A percentile compares a stretch with the other conserved stretches of the same genome.
Conservation (phyloP, 1,140 invertebrate genomes). For the Bactericera cockerelli region DNA sequence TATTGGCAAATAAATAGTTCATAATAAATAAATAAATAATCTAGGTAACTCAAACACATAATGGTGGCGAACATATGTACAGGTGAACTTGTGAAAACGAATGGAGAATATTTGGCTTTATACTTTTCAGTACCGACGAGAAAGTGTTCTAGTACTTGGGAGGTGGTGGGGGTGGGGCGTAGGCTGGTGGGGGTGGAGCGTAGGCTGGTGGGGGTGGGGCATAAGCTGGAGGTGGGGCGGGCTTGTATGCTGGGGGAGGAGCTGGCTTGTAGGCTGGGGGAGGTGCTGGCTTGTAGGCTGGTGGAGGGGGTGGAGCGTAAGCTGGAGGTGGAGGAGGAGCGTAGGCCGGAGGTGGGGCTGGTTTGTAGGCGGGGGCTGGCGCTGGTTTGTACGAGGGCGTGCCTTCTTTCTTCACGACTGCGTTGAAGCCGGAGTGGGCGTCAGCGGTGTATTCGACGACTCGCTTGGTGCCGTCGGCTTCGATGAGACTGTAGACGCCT, state of each 20-base stretch:
- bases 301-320: slow-evolving; percentile 3
- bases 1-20: not conserved
- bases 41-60: not conserved
- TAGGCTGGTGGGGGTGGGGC: slow-evolving; percentile 4
- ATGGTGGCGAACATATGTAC: not conserved
- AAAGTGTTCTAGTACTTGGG: not conserved
- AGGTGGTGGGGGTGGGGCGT: not conserved
- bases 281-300: not conserved
- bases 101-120: not conserved
- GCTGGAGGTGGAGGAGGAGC: slow-evolving; percentile 4
- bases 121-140: not conserved
- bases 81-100: not conserved
- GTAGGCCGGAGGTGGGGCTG: not conserved
- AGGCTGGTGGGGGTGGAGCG: no score
- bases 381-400: slow-evolving; percentile 8
- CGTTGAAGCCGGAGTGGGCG: slow-evolving; percentile 44
- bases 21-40: slow-evolving; percentile 7
- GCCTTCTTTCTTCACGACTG: slow-evolving; percentile 38
- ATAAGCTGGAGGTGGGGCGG: slow-evolving; percentile 9
- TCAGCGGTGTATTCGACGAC: slow-evolving; percentile 43
- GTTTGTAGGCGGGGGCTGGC: slow-evolving; percentile 12
- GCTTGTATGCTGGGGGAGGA: slow-evolving; percentile 24
- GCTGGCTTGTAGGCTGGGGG: slow-evolving; percentile 36
- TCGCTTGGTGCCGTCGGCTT: slow-evolving; percentile 37
- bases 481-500: slow-evolving; percentile 34